phyloP scores from a whole-genome alignment of 2,113 vertebrate genomes.

The Dipodomys ordii region DNA sequence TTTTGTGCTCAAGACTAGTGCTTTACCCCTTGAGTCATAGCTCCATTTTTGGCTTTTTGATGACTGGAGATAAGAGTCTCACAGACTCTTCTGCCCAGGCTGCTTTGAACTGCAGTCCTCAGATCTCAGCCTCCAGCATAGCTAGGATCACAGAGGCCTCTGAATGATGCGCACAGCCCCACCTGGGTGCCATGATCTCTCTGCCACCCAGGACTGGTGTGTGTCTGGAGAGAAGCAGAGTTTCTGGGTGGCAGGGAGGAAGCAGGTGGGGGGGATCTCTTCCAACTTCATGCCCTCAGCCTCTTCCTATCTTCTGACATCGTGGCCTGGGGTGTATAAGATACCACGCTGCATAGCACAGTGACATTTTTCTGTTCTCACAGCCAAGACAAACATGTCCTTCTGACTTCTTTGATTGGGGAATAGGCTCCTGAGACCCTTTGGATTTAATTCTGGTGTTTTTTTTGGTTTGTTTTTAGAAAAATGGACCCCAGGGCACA shows the following conservation, averaged over 20 bases:
- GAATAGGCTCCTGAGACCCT: background rate
- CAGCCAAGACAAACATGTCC: background rate
- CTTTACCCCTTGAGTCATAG: no score
- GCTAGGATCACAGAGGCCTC: no score
- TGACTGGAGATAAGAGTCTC: no score
- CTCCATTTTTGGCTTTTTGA: no score
- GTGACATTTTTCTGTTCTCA: background rate
- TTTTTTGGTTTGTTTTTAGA: background rate
- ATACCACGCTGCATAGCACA: background rate
- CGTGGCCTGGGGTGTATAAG: background rate
- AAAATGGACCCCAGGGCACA: no score
- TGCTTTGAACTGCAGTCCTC: no score
- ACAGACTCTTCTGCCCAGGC: no score
- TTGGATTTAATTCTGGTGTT: background rate
- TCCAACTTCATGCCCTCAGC: background rate
- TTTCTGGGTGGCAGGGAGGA: background rate
- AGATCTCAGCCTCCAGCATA: no score
- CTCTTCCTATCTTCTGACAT: background rate
- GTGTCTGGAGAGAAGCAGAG: background rate
- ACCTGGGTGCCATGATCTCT: background rate
- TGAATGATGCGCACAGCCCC: no score
- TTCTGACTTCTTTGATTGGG: constrained; percentile 17
- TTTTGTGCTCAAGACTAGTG: no score
- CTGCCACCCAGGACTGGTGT: background rate
- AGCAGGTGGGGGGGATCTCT: background rate